Percentiles rank a stretch among this genome's conserved stretches.
Conservation (phyloP, 2,113 vertebrate species). For the Gasterosteus nipponicus region DNA sequence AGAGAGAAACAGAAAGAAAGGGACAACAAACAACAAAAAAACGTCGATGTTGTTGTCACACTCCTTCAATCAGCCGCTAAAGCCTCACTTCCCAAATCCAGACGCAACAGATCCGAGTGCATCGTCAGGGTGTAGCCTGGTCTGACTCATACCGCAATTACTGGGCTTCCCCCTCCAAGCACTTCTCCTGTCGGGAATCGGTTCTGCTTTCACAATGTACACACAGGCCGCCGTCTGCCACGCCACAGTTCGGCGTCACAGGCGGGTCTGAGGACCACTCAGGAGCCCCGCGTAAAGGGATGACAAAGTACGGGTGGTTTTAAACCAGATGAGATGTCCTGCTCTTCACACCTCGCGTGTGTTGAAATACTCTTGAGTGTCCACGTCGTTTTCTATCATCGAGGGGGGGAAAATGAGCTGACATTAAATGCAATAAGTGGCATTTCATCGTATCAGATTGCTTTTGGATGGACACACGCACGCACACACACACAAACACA, state of each 20-base stretch:
- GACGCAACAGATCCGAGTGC: constrained; percentile 34
- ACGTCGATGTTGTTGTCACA: constrained; percentile 28
- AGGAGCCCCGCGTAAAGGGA: constrained; percentile 1
- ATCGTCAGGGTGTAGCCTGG: constrained; percentile 44
- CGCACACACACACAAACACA: background rate
- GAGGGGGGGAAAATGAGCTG: background rate
- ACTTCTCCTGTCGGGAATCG: constrained; percentile 40
- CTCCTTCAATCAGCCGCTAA: constrained; percentile 14
- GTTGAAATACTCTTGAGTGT: background rate
- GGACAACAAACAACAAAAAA: background rate
- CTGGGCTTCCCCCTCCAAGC: constrained; percentile 50
- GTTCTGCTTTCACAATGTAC: constrained; percentile 51
- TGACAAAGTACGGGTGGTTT: constrained; percentile 15
- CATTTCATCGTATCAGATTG: background rate
- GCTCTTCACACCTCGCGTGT: background rate
- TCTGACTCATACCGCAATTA: constrained; percentile 73
- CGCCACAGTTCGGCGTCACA: constrained; percentile 12
- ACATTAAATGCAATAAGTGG: background rate
- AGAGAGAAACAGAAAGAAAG: background rate
- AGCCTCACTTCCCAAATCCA: constrained; percentile 22
- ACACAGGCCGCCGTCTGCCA: constrained; percentile 30
- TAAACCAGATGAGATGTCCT: background rate
- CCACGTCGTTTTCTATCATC: background rate
- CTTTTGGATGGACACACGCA: too few relatives aligned
- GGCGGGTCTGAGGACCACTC: background rate